Conservation (phyloP, 2,888 invertebrate genomes). For the Melieria omissa region DNA sequence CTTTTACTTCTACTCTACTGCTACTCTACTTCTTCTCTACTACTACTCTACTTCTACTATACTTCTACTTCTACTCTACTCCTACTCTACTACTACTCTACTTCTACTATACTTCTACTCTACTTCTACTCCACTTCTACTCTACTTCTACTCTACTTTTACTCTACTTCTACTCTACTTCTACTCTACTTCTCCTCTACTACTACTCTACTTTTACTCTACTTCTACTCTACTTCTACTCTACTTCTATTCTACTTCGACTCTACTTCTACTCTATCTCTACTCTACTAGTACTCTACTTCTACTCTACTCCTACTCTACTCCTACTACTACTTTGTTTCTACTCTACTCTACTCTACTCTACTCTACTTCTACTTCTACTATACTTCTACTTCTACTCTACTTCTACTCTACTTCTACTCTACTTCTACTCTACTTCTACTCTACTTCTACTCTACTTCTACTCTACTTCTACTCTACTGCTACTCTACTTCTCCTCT, state of each 20-base stretch:
- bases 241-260: conserved; percentile 20
- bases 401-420: conserved; percentile 22
- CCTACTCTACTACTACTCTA: too few relatives aligned
- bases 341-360: conserved; percentile 25
- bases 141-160: conserved; percentile 28
- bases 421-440: conserved; percentile 23
- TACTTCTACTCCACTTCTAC: conserved; percentile 28
- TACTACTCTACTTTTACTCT: conserved; percentile 33
- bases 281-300: conserved; percentile 24
- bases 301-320: conserved; percentile 28
- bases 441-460: background rate
- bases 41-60: conserved; percentile 14
- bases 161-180: conserved; percentile 31
- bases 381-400: conserved; percentile 19
- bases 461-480: conserved; percentile 2
- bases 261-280: conserved; percentile 15
- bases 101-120: conserved; percentile 21
- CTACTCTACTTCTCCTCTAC: conserved; percentile 27
- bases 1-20: conserved; percentile 23
- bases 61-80: too few relatives aligned
- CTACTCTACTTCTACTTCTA: conserved; percentile 16
- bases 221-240: conserved; percentile 34
- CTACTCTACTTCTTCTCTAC: background rate
- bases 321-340: conserved; percentile 12
- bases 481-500: background rate